A percentile compares a stretch with the other conserved stretches of the same genome.
Evolutionary conservation across 1,140 invertebrate genomes (phyloP).

Genomic region (Ridgeia piscesae): DNA sequence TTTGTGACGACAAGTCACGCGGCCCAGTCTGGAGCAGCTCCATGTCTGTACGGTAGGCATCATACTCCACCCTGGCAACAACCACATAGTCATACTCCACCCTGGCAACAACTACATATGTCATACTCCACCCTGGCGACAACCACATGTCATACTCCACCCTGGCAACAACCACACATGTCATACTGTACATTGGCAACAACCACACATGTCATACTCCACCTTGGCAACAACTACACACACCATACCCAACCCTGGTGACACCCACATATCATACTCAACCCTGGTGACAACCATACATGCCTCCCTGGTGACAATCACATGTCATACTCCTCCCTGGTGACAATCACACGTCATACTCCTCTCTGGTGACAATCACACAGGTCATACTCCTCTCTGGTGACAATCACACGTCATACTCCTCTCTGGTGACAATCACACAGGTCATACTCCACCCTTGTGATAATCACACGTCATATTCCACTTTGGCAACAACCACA

Average conservation of each 20-base stretch:
- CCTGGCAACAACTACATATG: background rate
- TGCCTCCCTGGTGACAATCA: background rate
- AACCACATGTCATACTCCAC: background rate
- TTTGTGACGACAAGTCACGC: conserved; percentile 38
- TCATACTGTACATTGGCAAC: background rate
- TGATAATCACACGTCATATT: background rate
- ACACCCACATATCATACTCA: background rate
- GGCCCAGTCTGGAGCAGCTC: conserved; percentile 65
- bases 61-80: conserved; percentile 67
- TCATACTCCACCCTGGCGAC: background rate
- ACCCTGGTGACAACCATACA: too few species aligned
- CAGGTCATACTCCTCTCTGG: background rate
- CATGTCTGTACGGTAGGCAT: conserved; percentile 92
- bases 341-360: background rate
- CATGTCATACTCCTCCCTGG: background rate
- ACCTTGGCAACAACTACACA: background rate
- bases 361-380: background rate
- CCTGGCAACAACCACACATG: background rate
- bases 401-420: background rate
- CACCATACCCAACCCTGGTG: background rate
- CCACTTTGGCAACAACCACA: background rate
- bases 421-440: background rate
- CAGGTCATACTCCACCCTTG: background rate
- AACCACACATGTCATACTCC: background rate
- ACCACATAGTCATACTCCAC: background rate